Evolutionary conservation across 2,888 invertebrate species (phyloP), one percentile per base, ranked within the genome.

Genomic region (Ennomos erosarius): DNA sequence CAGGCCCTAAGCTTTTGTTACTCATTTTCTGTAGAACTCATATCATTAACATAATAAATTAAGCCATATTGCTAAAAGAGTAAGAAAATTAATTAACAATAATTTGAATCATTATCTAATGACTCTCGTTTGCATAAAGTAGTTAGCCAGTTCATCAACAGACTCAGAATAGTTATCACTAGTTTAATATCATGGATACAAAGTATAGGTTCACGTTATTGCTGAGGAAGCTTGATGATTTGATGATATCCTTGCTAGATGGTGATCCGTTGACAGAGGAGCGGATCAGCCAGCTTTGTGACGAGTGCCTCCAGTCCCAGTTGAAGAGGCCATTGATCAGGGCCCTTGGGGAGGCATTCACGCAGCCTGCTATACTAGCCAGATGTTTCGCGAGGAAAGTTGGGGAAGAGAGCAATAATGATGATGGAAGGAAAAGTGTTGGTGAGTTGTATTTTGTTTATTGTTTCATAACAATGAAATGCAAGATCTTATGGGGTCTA

Each of bases 291-390:
- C 94, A 95, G 68, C 93, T 98, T 60, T 95, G 98, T 70, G 95
- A 95, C 65, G 94, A 94, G 71, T 97, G 98, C 79, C 93, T 95
- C 75, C 88, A 94, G 62, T 94, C 93, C 42, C 93, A 95, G 66
- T 93, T 94, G 55, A 96, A 96, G 76, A 94, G 96, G 45, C 94
- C 95, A 9, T 87, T 98, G 44, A 95, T 96, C 64, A 93, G 96
- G 55, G 95, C 96, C 10, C 84, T 98, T 36, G 96, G 96, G 0
- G 95, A 96, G 81, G 96, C 97, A 0, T 98, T 96, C 84, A 93
- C 94, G 62, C 93, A 93, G 57, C 92, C 92, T 0, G 73, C 83
- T 5, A 82, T 95, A 62, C 85, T 98, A 51, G 94, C 96, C 47
- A 93, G 94, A 72, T 97, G 93, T 96, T 98, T 92, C 83, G 89